A percentile compares a stretch with the other conserved stretches of the same genome.
These are phyloP conservation scores for Acrossocheilus wenchowensis DNA, from an alignment of 2,797 vertebrate species.

Conservation along the genomic window DNA sequence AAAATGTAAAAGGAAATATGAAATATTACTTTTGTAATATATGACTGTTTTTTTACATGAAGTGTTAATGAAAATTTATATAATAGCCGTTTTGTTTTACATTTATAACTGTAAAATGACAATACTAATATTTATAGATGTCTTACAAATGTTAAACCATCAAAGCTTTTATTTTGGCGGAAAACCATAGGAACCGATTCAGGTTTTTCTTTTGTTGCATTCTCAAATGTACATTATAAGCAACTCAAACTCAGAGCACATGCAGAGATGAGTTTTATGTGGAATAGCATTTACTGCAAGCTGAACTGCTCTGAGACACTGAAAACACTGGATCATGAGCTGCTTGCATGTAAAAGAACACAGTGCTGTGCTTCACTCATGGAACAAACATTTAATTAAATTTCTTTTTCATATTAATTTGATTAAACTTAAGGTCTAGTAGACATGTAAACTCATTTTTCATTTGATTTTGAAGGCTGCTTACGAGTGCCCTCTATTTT, in stretches of 20 bases:
- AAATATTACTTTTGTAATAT: neutral
- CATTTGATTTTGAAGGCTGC: neutral
- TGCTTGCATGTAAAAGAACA: neutral
- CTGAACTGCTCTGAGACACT: no score
- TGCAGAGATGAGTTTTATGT: neutral
- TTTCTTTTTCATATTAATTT: neutral
- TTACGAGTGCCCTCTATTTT: neutral
- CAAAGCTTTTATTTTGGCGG: neutral
- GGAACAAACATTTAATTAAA: neutral
- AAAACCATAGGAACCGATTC: neutral
- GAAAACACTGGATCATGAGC: no score
- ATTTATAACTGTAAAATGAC: neutral
- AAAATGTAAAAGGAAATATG: neutral
- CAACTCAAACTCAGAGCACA: neutral
- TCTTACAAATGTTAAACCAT: neutral
- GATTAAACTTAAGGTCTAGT: neutral
- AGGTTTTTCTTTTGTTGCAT: neutral
- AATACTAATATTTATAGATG: neutral
- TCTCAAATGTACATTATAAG: neutral
- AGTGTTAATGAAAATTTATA: neutral
- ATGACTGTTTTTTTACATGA: neutral
- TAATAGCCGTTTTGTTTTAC: neutral
- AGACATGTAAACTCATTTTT: neutral
- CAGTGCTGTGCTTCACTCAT: neutral
- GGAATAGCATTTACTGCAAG: neutral